phyloP scores from a whole-genome alignment of 2,113 vertebrate species.

The Hypanus sabinus region DNA sequence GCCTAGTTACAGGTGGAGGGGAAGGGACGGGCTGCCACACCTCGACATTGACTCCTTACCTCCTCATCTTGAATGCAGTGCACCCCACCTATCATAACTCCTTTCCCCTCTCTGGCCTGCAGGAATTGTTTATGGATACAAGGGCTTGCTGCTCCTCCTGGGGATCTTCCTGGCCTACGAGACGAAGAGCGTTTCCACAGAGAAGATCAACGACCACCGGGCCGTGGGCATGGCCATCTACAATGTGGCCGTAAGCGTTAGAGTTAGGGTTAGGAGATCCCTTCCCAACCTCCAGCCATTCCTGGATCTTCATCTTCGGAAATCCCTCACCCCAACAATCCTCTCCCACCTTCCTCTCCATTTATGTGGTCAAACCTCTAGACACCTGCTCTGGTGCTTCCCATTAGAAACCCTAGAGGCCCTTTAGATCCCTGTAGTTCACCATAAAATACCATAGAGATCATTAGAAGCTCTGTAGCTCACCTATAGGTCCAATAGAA shows the following conservation, averaged over 20 bases:
- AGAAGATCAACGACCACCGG: slow-evolving; percentile 87
- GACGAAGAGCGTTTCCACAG: slow-evolving; percentile 86
- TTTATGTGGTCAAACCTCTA: too few species aligned
- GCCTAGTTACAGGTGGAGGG: accelerated
- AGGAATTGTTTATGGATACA: slow-evolving; percentile 92
- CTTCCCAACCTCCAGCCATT: too few species aligned
- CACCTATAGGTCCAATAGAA: too few species aligned
- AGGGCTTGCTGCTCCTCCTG: slow-evolving; percentile 78
- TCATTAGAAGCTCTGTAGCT: too few species aligned
- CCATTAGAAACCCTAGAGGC: too few species aligned
- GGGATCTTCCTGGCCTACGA: slow-evolving; percentile 91
- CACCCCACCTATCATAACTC: too few species aligned
- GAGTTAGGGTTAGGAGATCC: neutral
- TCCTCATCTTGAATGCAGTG: neutral
- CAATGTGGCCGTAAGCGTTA: slow-evolving; percentile 65
- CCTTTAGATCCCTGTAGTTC: too few species aligned
- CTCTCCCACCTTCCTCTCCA: neutral
- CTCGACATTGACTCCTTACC: too few species aligned
- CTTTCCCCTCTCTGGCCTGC: neutral
- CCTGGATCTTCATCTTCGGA: neutral
- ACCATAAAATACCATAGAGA: too few species aligned
- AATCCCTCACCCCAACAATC: neutral
- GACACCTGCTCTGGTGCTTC: too few species aligned
- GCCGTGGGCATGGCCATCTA: slow-evolving; percentile 88
- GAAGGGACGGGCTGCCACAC: neutral